phyloP scores from a whole-genome alignment of 1,140 invertebrate species.

The Drosophila nebulosa region DNA sequence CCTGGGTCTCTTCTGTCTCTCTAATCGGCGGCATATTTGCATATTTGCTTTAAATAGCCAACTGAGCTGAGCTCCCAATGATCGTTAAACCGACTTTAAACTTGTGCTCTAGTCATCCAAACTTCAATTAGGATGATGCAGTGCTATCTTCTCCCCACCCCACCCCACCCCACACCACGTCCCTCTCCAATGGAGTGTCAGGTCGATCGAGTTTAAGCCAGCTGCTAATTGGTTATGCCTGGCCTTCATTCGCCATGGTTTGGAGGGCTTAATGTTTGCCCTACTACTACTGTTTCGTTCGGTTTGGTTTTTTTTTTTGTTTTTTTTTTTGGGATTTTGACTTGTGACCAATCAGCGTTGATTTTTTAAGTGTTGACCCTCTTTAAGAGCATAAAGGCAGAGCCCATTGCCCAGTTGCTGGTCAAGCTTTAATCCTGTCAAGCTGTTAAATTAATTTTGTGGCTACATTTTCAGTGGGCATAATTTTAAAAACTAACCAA shows the following conservation, averaged over 20 bases:
- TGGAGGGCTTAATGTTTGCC: conserved; percentile 19
- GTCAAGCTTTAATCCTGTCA: conserved; percentile 64
- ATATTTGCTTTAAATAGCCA: conserved; percentile 68
- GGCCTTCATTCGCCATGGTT: background rate
- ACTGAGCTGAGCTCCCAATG: conserved; percentile 35
- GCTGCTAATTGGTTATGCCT: conserved; percentile 43
- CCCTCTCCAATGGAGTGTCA: background rate
- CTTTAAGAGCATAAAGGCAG: conserved; percentile 28
- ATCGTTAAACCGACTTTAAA: conserved; percentile 72
- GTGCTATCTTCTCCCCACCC: background rate
- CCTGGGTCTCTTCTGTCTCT: conserved; percentile 21
- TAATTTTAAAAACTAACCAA: conserved; percentile 28
- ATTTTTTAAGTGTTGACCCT: background rate
- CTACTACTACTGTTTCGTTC: background rate
- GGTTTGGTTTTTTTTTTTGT: conserved; percentile 8
- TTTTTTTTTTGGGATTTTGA: conserved; percentile 45
- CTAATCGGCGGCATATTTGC: conserved; percentile 75
- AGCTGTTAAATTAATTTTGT: conserved; percentile 76
- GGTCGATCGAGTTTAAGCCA: conserved; percentile 34
- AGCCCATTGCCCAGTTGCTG: conserved; percentile 15
- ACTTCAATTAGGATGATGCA: background rate
- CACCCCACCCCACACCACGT: background rate
- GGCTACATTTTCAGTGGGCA: conserved; percentile 2
- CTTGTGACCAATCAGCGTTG: conserved; percentile 65
- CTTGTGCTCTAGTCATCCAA: background rate